These are phyloP conservation scores for Rhinoptilus africanus DNA, from an alignment of 2,113 vertebrate species.

Conservation along the genomic window DNA sequence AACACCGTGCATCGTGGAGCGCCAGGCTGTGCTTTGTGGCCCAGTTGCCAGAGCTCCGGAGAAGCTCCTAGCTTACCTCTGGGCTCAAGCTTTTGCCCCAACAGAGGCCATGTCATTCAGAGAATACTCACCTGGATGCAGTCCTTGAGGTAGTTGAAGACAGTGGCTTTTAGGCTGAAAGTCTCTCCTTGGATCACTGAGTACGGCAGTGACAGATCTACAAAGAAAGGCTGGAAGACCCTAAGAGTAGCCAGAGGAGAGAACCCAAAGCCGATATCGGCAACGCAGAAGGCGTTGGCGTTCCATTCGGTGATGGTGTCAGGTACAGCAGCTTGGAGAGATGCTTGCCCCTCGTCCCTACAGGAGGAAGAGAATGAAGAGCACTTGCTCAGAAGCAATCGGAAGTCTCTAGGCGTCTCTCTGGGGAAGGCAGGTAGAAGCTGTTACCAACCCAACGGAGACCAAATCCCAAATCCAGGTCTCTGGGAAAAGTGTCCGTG, in stretches of 20 bases:
- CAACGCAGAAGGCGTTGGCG: conserved; percentile 81
- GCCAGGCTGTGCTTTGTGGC: background rate
- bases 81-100: background rate
- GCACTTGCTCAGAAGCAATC: background rate
- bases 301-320: conserved; percentile 90
- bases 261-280: conserved; percentile 79
- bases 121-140: conserved; percentile 63
- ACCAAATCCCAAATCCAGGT: conserved; percentile 87
- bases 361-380: background rate
- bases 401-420: background rate
- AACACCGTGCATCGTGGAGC: background rate
- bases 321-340: conserved; percentile 70
- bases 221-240: conserved; percentile 86
- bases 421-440: background rate
- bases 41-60: background rate
- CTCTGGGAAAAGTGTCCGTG: conserved; percentile 77
- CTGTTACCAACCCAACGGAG: conserved; percentile 75
- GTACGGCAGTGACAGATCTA: conserved; percentile 82
- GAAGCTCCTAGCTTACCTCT: background rate
- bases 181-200: conserved; percentile 83
- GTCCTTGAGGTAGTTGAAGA: conserved; percentile 83
- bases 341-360: conserved; percentile 35
- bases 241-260: conserved; percentile 66
- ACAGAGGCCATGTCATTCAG: fast-evolving
- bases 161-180: conserved; percentile 79